These are phyloP conservation scores for Acanthoscelides obtectus DNA, from an alignment of 2,888 invertebrate genomes.

Conservation along the genomic window DNA sequence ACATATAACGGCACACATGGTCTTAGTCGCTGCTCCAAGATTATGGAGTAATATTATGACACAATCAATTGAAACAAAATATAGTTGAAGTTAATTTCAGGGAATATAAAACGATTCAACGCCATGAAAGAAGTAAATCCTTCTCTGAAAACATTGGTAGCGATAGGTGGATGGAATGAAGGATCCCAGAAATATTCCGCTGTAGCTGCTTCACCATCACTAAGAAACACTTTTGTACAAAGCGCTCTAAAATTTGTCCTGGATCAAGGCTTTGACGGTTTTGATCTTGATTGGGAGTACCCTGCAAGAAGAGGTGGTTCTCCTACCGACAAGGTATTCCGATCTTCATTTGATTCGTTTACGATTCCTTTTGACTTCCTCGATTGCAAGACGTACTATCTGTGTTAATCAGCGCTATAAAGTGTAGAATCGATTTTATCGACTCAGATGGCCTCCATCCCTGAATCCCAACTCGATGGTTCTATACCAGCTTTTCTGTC, in stretches of 20 bases:
- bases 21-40: too few species aligned
- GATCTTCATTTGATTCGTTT: too few species aligned
- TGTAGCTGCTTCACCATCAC: conserved; percentile 46
- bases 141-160: conserved; percentile 55
- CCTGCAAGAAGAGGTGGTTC: conserved; percentile 56
- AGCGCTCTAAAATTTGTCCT: conserved; percentile 52
- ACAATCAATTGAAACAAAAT: not conserved
- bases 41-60: too few species aligned
- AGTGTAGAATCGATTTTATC: too few species aligned
- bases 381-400: too few species aligned
- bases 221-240: conserved; percentile 54
- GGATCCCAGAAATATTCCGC: conserved; percentile 46
- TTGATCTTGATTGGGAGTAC: conserved; percentile 73
- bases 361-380: too few species aligned
- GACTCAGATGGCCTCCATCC: too few species aligned
- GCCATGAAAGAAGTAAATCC: conserved; percentile 52
- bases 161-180: conserved; percentile 69
- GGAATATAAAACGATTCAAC: conserved; percentile 37
- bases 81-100: not conserved
- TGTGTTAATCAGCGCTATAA: too few species aligned
- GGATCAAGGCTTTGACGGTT: conserved; percentile 61
- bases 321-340: conserved; percentile 34
- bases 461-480: too few species aligned
- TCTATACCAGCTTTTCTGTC: too few species aligned
- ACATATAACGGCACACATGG: too few species aligned